Conservation (phyloP, 2,797 vertebrate genomes). For the Hyperoplus immaculatus region DNA sequence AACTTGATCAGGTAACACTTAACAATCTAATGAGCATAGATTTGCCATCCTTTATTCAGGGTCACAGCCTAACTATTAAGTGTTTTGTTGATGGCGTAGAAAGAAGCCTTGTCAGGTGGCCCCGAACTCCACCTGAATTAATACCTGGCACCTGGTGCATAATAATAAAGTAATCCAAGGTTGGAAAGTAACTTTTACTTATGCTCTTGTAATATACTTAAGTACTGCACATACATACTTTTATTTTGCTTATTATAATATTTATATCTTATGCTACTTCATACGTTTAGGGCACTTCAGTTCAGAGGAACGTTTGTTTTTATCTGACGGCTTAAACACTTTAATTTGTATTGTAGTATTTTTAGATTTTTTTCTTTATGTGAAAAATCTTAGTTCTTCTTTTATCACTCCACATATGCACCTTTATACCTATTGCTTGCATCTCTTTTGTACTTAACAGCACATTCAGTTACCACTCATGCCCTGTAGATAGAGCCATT, state of each 20-base stretch:
- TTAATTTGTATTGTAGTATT: not conserved
- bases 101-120: not conserved
- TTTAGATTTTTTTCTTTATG: not conserved
- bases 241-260: not conserved
- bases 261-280: not conserved
- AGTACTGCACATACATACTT: not conserved
- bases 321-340: not conserved
- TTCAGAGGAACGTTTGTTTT: not conserved
- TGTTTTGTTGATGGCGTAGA: not conserved
- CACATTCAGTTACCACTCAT: conserved; percentile 32
- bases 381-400: not conserved
- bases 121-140: not conserved
- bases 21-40: not conserved
- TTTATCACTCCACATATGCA: not conserved
- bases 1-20: not conserved
- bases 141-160: not conserved
- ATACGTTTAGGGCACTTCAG: not conserved
- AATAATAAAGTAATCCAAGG: not conserved
- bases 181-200: not conserved
- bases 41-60: not conserved
- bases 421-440: too few relatives aligned
- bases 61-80: not conserved
- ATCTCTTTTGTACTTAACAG: not conserved
- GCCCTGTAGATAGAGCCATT: conserved; percentile 61
- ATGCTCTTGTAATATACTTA: not conserved